These are phyloP conservation scores for Cynoglossus semilaevis DNA, from an alignment of 2,113 vertebrate genomes.

Conservation along the genomic window DNA sequence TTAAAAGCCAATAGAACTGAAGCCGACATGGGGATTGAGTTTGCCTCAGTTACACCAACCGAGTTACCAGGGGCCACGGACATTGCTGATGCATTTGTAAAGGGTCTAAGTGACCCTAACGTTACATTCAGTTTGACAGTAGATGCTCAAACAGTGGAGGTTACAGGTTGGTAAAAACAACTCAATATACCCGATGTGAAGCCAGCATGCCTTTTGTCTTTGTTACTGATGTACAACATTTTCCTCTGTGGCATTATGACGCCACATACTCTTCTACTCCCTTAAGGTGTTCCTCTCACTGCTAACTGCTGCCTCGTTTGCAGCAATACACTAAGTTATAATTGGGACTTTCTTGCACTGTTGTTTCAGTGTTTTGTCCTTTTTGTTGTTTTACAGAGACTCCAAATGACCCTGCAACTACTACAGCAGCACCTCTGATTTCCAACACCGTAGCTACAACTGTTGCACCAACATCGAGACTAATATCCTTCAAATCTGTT, in stretches of 20 bases:
- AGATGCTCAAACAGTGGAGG: fast-evolving
- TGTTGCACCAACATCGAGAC: background rate
- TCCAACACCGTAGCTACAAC: background rate
- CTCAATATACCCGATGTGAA: background rate
- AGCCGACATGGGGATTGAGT: background rate
- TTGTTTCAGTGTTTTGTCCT: background rate
- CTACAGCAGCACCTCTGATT: background rate
- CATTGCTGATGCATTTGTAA: background rate
- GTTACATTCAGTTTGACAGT: background rate
- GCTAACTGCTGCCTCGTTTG: no score
- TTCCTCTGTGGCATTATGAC: no score
- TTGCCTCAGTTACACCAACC: background rate
- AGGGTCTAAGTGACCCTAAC: background rate
- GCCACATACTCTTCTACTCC: no score
- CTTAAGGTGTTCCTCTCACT: no score
- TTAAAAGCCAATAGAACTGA: background rate
- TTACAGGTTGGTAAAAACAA: background rate
- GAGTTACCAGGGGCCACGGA: background rate
- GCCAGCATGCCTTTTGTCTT: background rate
- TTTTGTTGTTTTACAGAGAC: background rate
- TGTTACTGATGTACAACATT: no score
- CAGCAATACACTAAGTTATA: background rate
- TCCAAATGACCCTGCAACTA: background rate
- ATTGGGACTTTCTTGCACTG: background rate
- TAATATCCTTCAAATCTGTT: background rate